These are phyloP conservation scores for Etheostoma spectabile DNA, from an alignment of 2,113 vertebrate species.

Conservation along the genomic window DNA sequence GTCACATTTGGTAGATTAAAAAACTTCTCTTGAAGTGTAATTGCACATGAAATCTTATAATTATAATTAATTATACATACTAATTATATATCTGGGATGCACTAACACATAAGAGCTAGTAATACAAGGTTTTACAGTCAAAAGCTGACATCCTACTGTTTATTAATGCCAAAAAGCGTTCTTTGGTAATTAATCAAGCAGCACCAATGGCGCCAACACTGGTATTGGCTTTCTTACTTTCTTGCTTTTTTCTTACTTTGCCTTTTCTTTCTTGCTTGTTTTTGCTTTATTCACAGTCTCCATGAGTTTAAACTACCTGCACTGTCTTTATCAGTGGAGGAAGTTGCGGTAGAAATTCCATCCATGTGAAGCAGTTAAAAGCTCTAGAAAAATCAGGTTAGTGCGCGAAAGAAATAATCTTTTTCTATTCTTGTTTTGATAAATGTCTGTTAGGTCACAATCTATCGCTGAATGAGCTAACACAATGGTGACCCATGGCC, in stretches of 20 bases:
- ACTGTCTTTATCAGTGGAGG: background rate
- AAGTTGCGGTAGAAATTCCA: background rate
- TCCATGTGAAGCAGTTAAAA: background rate
- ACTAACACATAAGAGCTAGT: slow-evolving; percentile 57
- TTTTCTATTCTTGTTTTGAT: no score
- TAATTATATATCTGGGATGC: slow-evolving; percentile 59
- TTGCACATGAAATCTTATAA: slow-evolving; percentile 61
- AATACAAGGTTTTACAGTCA: slow-evolving; percentile 27
- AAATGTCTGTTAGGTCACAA: no score
- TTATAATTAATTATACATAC: background rate
- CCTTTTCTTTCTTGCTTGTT: no score
- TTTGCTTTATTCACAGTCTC: no score
- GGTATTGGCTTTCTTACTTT: background rate
- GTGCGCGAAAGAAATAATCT: no score
- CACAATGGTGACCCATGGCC: no score
- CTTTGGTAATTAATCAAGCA: slow-evolving; percentile 36
- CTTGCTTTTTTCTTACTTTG: no score
- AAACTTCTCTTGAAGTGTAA: slow-evolving; percentile 25
- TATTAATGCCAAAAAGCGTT: slow-evolving; percentile 31
- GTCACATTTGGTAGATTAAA: no score
- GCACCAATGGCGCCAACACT: background rate
- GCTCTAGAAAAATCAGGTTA: background rate
- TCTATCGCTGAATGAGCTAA: no score
- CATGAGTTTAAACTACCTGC: background rate
- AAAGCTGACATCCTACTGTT: slow-evolving; percentile 39